Evolutionary conservation across 2,888 invertebrate species (phyloP).

Genomic region (Prosopocoilus inquinatus): DNA sequence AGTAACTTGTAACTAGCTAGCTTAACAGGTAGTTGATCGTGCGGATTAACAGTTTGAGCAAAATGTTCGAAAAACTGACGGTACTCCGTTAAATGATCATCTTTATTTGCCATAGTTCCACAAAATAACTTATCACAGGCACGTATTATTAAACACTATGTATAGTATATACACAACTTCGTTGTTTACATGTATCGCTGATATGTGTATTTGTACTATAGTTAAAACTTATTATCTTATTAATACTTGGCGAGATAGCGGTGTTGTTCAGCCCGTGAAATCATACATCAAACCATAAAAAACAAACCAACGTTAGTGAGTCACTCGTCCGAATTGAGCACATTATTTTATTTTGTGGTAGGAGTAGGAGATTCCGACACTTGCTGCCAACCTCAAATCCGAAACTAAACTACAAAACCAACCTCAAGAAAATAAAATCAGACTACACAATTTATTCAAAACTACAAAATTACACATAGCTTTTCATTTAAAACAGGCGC

Average conservation of each 20-base stretch:
- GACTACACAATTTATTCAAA: constrained; percentile 3
- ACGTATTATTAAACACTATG: constrained; percentile 21
- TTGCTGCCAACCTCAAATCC: constrained; percentile 4
- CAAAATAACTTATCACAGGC: constrained; percentile 29
- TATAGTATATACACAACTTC: constrained; percentile 35
- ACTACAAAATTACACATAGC: constrained; percentile 39
- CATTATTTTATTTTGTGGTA: constrained; percentile 8
- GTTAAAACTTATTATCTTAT: constrained; percentile 24
- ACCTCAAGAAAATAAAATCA: constrained; percentile 3
- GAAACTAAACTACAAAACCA: background rate
- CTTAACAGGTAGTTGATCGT: constrained; percentile 73
- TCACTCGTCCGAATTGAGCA: constrained; percentile 24
- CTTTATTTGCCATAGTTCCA: constrained; percentile 54
- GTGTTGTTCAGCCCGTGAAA: constrained; percentile 16
- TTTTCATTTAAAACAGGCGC: constrained; percentile 28
- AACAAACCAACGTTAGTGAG: constrained; percentile 22
- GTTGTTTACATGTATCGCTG: constrained; percentile 38
- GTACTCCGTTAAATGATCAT: constrained; percentile 68
- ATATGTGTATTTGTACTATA: constrained; percentile 42
- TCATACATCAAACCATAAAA: constrained; percentile 21
- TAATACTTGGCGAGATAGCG: constrained; percentile 19
- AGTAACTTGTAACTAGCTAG: constrained; percentile 68
- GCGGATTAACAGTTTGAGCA: constrained; percentile 65
- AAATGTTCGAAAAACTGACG: constrained; percentile 72
- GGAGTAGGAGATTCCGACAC: constrained; percentile 12